Evolutionary conservation across 2,888 invertebrate genomes (phyloP), one percentile per base, ranked within the genome.

Genomic region (Eulithis testata): DNA sequence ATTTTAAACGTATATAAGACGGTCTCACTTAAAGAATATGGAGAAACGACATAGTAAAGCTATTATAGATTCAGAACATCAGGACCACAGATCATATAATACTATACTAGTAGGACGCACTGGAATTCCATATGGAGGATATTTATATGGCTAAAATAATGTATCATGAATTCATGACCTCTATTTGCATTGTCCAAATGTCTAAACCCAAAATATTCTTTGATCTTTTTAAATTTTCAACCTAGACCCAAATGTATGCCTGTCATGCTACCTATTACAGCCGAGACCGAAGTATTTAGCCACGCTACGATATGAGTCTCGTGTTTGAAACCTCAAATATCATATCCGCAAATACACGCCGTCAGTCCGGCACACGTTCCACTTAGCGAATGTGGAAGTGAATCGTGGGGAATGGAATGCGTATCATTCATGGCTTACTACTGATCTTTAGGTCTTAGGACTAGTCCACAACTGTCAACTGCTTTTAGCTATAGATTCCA

Each of bases 291-390:
- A 49, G 4, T 49, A 21, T 49, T 40, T 47, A 21, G 44, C n/a
- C 8, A 44, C 45, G 14, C n/a, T 12, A 44, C 45, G 14, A 40
- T 49, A 49, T 21, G 49, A 49, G 49, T 49, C 49, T 53, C 45
- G 55, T 59, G 51, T 66, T 60, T 31, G 51, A 63, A 66, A 66
- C 66, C 55, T 66, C 66, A 66, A 66, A 66, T 66, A 66, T 66
- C 66, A 66, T 66, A 66, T 66, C 66, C 63, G 66, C 63, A 66
- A 66, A 66, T 66, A 66, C 60, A 65, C 63, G 27, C 31, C 61
- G 44, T 56, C 59, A 44, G 59, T 51, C 51, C 51, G 59, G 51
- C 59, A 51, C 51, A 49, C 63, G 63, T 53, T 60, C 60, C 43
- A 66, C 63, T 59, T 66, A 31, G 47, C 63, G 55, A 59, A 66